Conservation (phyloP, 2,113 vertebrate species). For the Mixornis gularis region DNA sequence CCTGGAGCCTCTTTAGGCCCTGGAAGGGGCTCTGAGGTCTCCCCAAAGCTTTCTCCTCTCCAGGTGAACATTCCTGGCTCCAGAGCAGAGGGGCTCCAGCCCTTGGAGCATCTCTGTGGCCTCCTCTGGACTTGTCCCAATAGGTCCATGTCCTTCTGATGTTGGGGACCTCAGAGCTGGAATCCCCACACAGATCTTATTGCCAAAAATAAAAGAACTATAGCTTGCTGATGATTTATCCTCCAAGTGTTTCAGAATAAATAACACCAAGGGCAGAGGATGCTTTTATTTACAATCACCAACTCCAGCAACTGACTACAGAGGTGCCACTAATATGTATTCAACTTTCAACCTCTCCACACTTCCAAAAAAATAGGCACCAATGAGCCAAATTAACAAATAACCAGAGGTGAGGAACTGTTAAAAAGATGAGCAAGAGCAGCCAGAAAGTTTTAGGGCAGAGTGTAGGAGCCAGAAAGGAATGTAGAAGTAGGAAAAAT, state of each 20-base stretch:
- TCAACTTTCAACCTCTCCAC: neutral
- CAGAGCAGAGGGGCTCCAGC: neutral
- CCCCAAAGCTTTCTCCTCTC: neutral
- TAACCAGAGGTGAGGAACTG: neutral
- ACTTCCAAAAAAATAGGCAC: neutral
- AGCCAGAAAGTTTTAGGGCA: neutral
- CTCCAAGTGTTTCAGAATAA: neutral
- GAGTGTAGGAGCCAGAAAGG: neutral
- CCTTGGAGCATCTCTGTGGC: accelerated
- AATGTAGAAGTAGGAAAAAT: neutral
- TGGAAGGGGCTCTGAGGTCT: neutral
- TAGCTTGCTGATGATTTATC: neutral
- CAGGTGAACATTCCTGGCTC: accelerated
- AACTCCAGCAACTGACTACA: neutral
- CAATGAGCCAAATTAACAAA: accelerated
- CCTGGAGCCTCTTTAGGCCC: neutral
- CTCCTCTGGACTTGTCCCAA: neutral
- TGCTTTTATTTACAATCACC: neutral
- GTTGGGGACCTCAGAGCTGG: neutral
- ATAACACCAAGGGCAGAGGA: neutral
- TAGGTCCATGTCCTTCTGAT: accelerated
- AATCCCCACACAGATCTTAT: neutral
- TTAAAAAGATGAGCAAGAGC: neutral
- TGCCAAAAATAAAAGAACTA: neutral
- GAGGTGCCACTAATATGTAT: accelerated